These are phyloP conservation scores for Agrochola lota DNA, from an alignment of 2,888 invertebrate species.

Conservation along the genomic window DNA sequence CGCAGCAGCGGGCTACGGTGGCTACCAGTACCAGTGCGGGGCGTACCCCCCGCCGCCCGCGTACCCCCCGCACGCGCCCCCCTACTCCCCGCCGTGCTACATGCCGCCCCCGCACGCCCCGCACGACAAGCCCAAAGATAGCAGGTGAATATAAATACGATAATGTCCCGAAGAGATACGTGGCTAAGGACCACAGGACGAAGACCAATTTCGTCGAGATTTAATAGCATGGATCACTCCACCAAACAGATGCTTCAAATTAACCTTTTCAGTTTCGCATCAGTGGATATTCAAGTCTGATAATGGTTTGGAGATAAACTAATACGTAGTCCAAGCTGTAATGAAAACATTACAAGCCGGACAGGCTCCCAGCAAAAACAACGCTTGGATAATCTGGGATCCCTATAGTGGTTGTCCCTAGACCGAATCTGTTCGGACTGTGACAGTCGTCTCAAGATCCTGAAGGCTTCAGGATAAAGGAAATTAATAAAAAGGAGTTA, in stretches of 20 bases:
- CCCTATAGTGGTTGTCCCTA: neutral
- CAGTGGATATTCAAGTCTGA: neutral
- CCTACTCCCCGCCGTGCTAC: slow-evolving; percentile 95
- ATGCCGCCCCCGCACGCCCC: slow-evolving; percentile 97
- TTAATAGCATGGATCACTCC: neutral
- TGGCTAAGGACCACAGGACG: neutral
- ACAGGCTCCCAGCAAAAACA: neutral
- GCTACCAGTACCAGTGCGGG: slow-evolving; percentile 90
- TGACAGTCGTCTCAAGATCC: neutral
- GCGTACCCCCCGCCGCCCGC: slow-evolving; percentile 91
- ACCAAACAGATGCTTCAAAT: neutral
- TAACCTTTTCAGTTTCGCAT: neutral
- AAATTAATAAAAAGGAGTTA: slow-evolving; percentile 21
- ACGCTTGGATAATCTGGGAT: neutral
- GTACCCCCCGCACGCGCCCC: slow-evolving; percentile 93
- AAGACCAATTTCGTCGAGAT: neutral
- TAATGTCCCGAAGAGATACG: neutral
- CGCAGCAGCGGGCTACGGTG: slow-evolving; percentile 92
- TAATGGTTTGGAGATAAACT: neutral
- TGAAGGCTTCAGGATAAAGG: neutral
- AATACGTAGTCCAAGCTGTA: neutral
- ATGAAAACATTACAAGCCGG: neutral
- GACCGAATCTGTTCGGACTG: neutral
- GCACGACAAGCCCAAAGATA: slow-evolving; percentile 94
- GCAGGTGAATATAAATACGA: slow-evolving; percentile 90